Conservation (phyloP, 1,140 invertebrate genomes). For the Drosophila albomicans region DNA sequence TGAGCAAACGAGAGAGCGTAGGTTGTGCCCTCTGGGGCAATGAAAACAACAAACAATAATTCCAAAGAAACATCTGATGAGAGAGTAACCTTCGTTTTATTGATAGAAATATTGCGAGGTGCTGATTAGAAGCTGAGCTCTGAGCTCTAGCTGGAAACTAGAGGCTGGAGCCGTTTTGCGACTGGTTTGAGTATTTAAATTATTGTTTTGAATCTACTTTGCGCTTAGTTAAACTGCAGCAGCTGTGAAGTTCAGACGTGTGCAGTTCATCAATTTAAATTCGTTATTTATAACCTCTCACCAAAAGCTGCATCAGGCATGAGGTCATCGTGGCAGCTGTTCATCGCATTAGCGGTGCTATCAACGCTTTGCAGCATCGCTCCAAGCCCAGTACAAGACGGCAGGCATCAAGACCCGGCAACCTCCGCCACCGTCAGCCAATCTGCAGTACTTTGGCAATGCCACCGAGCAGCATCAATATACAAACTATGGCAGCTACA, state of each 20-base stretch:
- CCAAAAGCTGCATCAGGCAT: slow-evolving; percentile 49
- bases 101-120: slow-evolving; percentile 54
- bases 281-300: slow-evolving; percentile 12
- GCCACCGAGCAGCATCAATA: slow-evolving; percentile 41
- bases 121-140: slow-evolving; percentile 53
- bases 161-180: slow-evolving; percentile 48
- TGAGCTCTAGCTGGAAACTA: slow-evolving; percentile 11
- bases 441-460: slow-evolving; percentile 57
- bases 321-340: slow-evolving; percentile 52
- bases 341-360: slow-evolving; percentile 28
- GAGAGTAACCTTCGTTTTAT: slow-evolving; percentile 57
- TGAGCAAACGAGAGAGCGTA: slow-evolving; percentile 11
- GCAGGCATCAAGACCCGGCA: slow-evolving; percentile 77
- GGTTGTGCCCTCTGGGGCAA: slow-evolving; percentile 18
- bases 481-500: slow-evolving; percentile 31
- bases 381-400: slow-evolving; percentile 74
- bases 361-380: slow-evolving; percentile 33
- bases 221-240: slow-evolving; percentile 73
- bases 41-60: slow-evolving; percentile 9
- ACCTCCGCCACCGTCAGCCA: slow-evolving; percentile 53
- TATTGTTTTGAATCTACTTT: slow-evolving; percentile 33
- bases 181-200: slow-evolving; percentile 29
- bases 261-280: slow-evolving; percentile 18
- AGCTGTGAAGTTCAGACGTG: slow-evolving; percentile 59
- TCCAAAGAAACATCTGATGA: slow-evolving; percentile 12